Evolutionary conservation across 2,888 invertebrate genomes (phyloP), one percentile per base, ranked within the genome.

Genomic region (Pristionchus maxplancki): DNA sequence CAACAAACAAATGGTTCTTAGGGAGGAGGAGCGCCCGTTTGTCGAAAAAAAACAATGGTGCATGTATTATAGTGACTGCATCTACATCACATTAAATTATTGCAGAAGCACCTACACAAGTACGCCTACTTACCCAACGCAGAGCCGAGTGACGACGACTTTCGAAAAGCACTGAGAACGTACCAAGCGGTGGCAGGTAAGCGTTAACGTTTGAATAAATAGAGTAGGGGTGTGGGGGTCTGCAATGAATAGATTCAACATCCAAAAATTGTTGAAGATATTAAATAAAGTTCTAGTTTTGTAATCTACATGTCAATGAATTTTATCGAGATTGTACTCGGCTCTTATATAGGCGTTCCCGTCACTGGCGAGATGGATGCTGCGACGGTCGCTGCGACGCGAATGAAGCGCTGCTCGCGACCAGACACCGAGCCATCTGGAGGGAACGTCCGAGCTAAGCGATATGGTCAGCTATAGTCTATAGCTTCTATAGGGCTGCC

Each of bases 121-220:
- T 94, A 91, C 89, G 94, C 94, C 40, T 93, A 94, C 88, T 90
- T 94, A 83, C 74, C 89, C 40, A 91, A 91, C n/a, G 83, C 83
- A 17, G 62, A 85, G 9, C 85, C 85, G 13, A 64, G 62, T 11
- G 85, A 85, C 13, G 85, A 85, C 6, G 92, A 94, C 85, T 91
- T 94, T 34, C 90, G 89, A 37, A 89, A 89, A 40, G 94, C 93
- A 37, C 89, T 94, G 67, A 82, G 89, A 81, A 85, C 87, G 34
- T 94, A 91, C 89, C 92, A 92, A 86, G 50, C 88, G 17, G 88
- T 88, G 17, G 88, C 88, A 40, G 88, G 88, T 88, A 28, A n/a
- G 34, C 15, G 6, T 11, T 13, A 44, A 28, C 11, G 8, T 62
- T 28, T 28, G 2, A 62, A n/a, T n/a, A 24, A 24, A 62, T 24